These are phyloP conservation scores for Andrena dorsata DNA, from an alignment of 2,888 invertebrate species.

Conservation along the genomic window DNA sequence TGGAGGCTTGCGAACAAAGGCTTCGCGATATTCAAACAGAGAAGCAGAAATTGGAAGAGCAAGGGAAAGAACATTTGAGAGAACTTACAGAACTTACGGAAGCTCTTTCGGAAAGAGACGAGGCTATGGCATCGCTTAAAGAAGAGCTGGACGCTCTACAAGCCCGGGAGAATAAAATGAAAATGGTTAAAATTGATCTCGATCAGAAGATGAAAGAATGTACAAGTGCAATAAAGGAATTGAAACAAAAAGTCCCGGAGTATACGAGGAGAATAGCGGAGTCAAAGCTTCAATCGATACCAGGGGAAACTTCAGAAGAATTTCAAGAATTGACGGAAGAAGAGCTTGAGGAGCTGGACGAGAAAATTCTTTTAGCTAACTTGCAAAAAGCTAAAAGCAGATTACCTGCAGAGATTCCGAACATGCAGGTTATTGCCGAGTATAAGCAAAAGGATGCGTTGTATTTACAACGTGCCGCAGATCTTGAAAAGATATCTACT, in stretches of 20 bases:
- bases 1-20: constrained; percentile 89
- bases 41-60: constrained; percentile 87
- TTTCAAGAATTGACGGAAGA: constrained; percentile 88
- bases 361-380: constrained; percentile 86
- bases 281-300: constrained; percentile 89
- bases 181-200: constrained; percentile 90
- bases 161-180: constrained; percentile 89
- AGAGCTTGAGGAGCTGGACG: constrained; percentile 87
- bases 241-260: constrained; percentile 86
- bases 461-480: no score
- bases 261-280: constrained; percentile 86
- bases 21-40: constrained; percentile 87
- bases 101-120: constrained; percentile 87
- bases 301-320: constrained; percentile 84
- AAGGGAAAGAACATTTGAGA: constrained; percentile 86
- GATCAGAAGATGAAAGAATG: constrained; percentile 89
- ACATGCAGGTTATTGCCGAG: no score
- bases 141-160: constrained; percentile 88
- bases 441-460: no score
- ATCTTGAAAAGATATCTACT: no score
- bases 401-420: constrained; percentile 58
- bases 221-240: constrained; percentile 87
- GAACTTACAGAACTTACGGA: constrained; percentile 87
- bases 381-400: constrained; percentile 88
- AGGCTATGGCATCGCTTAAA: constrained; percentile 87